These are phyloP conservation scores for Drosophila borborema DNA, from an alignment of 2,888 invertebrate genomes.

Conservation along the genomic window DNA sequence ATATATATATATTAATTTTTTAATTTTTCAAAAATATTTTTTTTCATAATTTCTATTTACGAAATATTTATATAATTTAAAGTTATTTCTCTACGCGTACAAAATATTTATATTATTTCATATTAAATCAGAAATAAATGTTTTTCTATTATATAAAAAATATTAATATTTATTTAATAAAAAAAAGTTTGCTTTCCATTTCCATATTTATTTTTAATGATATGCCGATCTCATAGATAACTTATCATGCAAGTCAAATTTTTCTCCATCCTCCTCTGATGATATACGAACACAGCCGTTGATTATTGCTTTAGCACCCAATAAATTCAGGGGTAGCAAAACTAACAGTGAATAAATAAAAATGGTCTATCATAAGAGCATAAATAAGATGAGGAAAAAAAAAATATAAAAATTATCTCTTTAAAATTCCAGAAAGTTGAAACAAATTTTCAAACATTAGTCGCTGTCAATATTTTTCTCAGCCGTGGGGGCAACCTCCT, in stretches of 20 bases:
- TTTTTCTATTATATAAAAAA: not conserved
- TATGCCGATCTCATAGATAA: conserved; percentile 19
- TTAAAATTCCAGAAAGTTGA: conserved; percentile 40
- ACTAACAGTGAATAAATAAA: conserved; percentile 55
- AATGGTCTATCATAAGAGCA: conserved; percentile 40
- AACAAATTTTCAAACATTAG: conserved; percentile 67
- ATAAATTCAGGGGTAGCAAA: conserved; percentile 56
- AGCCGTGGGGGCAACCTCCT: conserved; percentile 26
- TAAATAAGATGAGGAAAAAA: conserved; percentile 19
- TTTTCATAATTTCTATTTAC: no score
- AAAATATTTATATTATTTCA: no score
- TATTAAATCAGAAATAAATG: no score
- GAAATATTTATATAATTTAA: no score
- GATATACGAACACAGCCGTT: conserved; percentile 30
- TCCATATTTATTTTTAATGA: conserved; percentile 10
- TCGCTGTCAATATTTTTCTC: conserved; percentile 75
- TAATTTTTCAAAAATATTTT: no score
- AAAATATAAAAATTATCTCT: conserved; percentile 24
- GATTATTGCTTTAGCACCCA: conserved; percentile 55
- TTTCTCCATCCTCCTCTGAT: conserved; percentile 3
- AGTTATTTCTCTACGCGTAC: no score
- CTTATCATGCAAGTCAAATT: not conserved
- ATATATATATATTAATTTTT: no score
- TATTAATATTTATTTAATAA: not conserved
- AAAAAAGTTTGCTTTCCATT: conserved; percentile 4